phyloP scores from a whole-genome alignment of 2,113 vertebrate species.

The Regulus satrapa region DNA sequence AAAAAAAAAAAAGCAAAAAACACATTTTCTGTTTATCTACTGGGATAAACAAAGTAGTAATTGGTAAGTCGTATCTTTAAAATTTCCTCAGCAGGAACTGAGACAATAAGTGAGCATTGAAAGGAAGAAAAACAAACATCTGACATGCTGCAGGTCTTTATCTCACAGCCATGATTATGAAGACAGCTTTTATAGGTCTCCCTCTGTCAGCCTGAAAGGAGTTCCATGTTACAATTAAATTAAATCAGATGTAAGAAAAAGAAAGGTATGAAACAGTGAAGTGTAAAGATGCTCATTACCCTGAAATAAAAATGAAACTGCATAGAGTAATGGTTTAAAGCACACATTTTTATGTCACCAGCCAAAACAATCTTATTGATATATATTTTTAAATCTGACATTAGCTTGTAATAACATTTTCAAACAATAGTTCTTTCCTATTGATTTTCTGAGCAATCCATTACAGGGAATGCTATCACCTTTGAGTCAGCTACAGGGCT shows the following conservation, averaged over 20 bases:
- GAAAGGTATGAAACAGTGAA: background rate
- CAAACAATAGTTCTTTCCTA: background rate
- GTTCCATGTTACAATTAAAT: background rate
- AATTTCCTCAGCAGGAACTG: background rate
- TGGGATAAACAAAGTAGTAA: background rate
- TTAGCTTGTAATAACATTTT: slow-evolving; percentile 8
- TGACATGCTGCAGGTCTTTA: background rate
- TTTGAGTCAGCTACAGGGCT: background rate
- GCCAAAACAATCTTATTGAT: background rate
- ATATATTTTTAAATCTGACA: background rate
- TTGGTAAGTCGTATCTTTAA: background rate
- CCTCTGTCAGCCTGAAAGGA: background rate
- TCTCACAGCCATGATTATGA: background rate
- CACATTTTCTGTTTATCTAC: background rate
- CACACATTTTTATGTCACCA: background rate
- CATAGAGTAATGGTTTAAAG: background rate
- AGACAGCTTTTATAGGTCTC: background rate
- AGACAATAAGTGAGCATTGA: background rate
- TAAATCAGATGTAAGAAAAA: background rate
- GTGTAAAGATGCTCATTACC: background rate
- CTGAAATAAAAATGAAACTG: background rate
- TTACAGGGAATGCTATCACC: background rate
- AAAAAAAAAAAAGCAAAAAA: background rate
- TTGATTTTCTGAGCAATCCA: background rate
- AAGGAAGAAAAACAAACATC: background rate